A percentile compares a stretch with the other conserved stretches of the same genome.
These are phyloP conservation scores for Acleris cristana DNA, from an alignment of 2,888 invertebrate species.

Conservation along the genomic window DNA sequence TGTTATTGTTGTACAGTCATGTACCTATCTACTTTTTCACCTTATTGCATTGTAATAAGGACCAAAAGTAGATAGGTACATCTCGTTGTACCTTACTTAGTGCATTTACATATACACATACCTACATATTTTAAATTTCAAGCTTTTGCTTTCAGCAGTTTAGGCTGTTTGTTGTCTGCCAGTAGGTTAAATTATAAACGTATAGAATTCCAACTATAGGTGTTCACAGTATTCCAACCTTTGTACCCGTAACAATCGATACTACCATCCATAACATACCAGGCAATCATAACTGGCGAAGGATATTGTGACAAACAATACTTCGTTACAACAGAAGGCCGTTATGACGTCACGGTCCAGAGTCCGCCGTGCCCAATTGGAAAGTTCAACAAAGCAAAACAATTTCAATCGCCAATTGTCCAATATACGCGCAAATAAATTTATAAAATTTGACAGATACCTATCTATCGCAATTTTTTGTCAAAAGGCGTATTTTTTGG, in stretches of 20 bases:
- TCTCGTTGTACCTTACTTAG: no score
- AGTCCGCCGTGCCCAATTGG: constrained; percentile 65
- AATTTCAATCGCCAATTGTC: constrained; percentile 34
- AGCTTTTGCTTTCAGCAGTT: no score
- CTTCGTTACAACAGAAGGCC: constrained; percentile 49
- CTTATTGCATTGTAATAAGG: no score
- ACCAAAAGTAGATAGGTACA: no score
- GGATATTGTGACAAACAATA: constrained; percentile 63
- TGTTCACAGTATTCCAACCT: constrained; percentile 8
- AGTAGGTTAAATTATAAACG: background rate
- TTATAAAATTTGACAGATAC: background rate
- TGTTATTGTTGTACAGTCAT: no score
- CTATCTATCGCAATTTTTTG: no score
- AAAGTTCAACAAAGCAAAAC: constrained; percentile 60
- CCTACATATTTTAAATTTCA: no score
- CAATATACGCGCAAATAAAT: constrained; percentile 2
- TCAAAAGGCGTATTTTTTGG: background rate
- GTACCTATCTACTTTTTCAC: no score
- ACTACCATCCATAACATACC: constrained; percentile 30
- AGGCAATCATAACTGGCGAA: constrained; percentile 45
- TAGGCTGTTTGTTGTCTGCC: background rate
- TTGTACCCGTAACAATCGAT: constrained; percentile 27
- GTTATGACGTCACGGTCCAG: constrained; percentile 61
- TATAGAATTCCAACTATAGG: background rate
- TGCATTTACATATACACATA: no score